phyloP scores from a whole-genome alignment of 1,140 invertebrate genomes.

The Argopecten irradians region DNA sequence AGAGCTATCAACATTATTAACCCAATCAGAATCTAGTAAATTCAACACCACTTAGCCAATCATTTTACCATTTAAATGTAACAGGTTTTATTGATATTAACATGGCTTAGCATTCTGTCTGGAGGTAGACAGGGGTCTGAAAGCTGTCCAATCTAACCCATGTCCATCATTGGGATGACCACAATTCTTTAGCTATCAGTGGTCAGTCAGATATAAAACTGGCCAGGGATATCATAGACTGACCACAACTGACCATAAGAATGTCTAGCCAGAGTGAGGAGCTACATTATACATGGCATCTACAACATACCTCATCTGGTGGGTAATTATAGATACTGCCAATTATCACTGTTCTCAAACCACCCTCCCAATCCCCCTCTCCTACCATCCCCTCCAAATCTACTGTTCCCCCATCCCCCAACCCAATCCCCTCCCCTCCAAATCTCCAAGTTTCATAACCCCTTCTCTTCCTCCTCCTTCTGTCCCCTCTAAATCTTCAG shows the following conservation, averaged over 20 bases:
- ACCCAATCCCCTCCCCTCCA: too few species aligned
- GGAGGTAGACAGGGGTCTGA: not conserved
- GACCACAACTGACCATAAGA: not conserved
- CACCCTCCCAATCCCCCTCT: too few species aligned
- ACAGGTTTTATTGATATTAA: not conserved
- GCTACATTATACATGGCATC: not conserved
- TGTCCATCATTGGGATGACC: not conserved
- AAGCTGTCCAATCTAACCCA: not conserved
- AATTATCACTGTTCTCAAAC: not conserved
- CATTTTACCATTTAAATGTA: not conserved
- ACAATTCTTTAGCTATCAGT: not conserved
- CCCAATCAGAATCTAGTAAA: not conserved
- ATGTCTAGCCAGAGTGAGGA: not conserved
- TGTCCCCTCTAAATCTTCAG: not conserved
- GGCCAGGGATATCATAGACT: not conserved
- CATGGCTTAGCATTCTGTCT: not conserved
- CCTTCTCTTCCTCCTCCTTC: not conserved
- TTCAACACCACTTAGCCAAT: not conserved
- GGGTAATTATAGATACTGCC: not conserved
- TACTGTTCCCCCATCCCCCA: too few species aligned
- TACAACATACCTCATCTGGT: not conserved
- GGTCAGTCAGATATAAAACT: not conserved
- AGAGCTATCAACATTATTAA: not conserved
- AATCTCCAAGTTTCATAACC: too few species aligned
- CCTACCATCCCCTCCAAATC: not conserved